Evolutionary conservation across 2,797 vertebrate species (phyloP).

Genomic region (Sardinella longiceps): DNA sequence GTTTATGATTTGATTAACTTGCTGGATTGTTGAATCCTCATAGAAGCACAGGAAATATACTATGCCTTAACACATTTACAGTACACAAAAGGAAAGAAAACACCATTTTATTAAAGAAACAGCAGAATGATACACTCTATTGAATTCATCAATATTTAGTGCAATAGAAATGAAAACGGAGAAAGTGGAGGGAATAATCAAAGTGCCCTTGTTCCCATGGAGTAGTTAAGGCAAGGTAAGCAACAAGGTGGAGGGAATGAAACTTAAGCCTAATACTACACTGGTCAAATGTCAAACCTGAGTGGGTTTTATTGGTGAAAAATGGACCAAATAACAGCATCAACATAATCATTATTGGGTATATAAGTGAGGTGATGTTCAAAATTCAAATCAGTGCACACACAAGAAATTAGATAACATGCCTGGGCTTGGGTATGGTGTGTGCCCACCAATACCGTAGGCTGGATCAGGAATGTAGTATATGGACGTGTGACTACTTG

Average conservation of each 20-base stretch:
- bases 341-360: not conserved
- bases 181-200: conserved; percentile 4
- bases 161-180: not conserved
- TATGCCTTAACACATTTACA: too few relatives aligned
- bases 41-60: too few relatives aligned
- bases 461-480: not conserved
- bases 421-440: not conserved
- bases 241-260: conserved; percentile 19
- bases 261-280: not conserved
- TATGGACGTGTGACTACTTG: not conserved
- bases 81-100: not conserved
- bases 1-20: not conserved
- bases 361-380: not conserved
- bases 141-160: not conserved
- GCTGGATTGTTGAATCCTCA: not conserved
- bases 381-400: not conserved
- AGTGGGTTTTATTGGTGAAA: not conserved
- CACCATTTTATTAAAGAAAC: not conserved
- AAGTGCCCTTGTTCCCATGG: not conserved
- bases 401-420: not conserved
- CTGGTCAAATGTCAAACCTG: not conserved
- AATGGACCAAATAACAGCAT: not conserved
- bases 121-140: not conserved
- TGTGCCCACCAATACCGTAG: not conserved
- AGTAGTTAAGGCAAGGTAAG: not conserved